These are phyloP conservation scores for Melanchra persicariae DNA, from an alignment of 2,888 invertebrate genomes.

Conservation along the genomic window DNA sequence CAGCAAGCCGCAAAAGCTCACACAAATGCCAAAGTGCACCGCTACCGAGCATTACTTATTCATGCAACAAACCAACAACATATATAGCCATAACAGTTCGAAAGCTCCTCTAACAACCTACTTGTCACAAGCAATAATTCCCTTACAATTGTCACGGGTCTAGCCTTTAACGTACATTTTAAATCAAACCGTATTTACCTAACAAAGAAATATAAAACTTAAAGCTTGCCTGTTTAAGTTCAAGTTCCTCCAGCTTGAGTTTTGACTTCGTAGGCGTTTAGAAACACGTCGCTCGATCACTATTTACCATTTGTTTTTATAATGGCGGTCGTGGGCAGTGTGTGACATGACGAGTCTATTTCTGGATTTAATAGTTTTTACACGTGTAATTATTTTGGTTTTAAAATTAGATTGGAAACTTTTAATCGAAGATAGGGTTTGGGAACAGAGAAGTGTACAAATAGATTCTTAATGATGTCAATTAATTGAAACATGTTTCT, in stretches of 20 bases:
- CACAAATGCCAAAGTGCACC: not conserved
- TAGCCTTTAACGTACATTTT: constrained; percentile 32
- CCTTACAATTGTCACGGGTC: not conserved
- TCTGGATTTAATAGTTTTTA: constrained; percentile 45
- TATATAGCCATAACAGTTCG: not conserved
- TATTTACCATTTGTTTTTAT: constrained; percentile 55
- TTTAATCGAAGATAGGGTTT: not conserved
- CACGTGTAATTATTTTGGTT: constrained; percentile 38
- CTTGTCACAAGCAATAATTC: constrained; percentile 10
- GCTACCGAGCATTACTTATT: not conserved
- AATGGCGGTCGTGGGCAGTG: constrained; percentile 43
- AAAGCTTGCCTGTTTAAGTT: constrained; percentile 2
- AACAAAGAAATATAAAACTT: constrained; percentile 20
- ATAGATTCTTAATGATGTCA: not conserved
- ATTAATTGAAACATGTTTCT: too few relatives aligned
- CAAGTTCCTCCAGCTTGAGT: constrained; percentile 14
- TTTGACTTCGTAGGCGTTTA: constrained; percentile 36
- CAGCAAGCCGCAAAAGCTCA: not conserved
- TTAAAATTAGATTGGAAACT: constrained; percentile 30
- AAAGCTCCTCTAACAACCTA: not conserved
- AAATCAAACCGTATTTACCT: constrained; percentile 13
- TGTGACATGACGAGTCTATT: constrained; percentile 56
- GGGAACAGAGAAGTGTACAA: not conserved
- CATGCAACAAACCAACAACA: not conserved
- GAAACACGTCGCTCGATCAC: constrained; percentile 36